Evolutionary conservation across 2,888 invertebrate species (phyloP).

Genomic region (Cryptosula pallasiana): DNA sequence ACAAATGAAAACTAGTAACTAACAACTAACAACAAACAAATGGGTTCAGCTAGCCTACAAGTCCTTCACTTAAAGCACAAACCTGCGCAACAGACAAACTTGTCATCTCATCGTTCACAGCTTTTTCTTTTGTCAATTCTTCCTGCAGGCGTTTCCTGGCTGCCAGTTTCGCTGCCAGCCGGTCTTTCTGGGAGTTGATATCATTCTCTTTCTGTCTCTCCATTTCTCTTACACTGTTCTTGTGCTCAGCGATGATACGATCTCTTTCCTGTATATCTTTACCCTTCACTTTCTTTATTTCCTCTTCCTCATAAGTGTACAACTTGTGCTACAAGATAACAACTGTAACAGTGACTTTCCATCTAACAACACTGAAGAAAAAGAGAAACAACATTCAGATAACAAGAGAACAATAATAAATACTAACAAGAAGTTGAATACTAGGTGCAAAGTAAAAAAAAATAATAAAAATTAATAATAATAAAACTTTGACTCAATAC

Average conservation of each 20-base stretch:
- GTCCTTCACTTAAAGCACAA: too few species aligned
- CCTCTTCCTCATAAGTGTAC: conserved; percentile 28
- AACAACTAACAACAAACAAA: too few species aligned
- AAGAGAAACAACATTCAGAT: too few species aligned
- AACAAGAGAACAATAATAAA: too few species aligned
- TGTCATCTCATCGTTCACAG: conserved; percentile 42
- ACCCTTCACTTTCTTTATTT: conserved; percentile 35
- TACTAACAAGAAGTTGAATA: too few species aligned
- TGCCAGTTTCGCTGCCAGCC: conserved; percentile 42
- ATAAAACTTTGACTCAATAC: too few species aligned
- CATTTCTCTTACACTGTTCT: conserved; percentile 33
- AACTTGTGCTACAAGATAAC: neutral
- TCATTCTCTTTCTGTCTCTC: conserved; percentile 26
- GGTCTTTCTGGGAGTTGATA: conserved; percentile 32
- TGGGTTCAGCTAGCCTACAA: too few species aligned
- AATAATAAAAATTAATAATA: too few species aligned
- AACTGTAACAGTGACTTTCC: too few species aligned
- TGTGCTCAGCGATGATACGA: conserved; percentile 36
- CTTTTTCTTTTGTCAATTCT: conserved; percentile 40
- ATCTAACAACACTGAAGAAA: too few species aligned
- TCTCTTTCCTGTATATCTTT: conserved; percentile 36
- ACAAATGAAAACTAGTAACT: too few species aligned
- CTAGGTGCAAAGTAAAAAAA: too few species aligned
- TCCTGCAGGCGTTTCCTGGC: conserved; percentile 46
- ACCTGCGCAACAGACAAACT: conserved; percentile 41